Evolutionary conservation across 2,888 invertebrate genomes (phyloP), one percentile per base, ranked within the genome.

Genomic region (Halictus quadricinctus): DNA sequence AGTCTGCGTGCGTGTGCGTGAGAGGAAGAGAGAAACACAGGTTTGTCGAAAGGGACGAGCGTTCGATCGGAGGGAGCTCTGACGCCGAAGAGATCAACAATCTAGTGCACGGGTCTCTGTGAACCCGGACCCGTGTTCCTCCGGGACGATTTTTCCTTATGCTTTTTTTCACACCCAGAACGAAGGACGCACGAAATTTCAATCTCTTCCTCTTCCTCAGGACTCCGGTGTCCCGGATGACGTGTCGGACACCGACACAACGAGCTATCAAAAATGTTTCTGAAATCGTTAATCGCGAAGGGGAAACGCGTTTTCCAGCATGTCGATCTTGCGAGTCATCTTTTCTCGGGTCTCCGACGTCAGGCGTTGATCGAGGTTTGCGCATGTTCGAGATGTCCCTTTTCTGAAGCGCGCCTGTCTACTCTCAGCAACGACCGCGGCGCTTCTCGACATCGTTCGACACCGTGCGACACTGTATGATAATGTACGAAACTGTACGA

Each of bases 21-120:
- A 54, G 54, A 25, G 70, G 69, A 72, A 81, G 46, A 75, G 74
- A 76, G 79, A 81, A 69, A 41, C 21, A 36, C 21, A 48, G 29
- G 25, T 43, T 75, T 85, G 81, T 87, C 82, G 80, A 83, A 84
- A 88, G 90, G 90, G 89, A 91, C 88, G 91, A 89, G 89, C 91
- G 90, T 88, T 91, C 79, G 90, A 90, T 87, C 69, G 86, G 84
- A 80, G 82, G 82, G 74, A 86, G n/a, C 70, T 64, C 29, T 29
- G 13, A 80, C 5, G 64, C 76, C 76, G 76, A 79, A 79, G 25
- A 72, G 50, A 76, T 70, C 64, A 18, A 74, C 41, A 36, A 36
- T 4, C 36, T 25, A 5, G 6, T 7, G 25, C 25, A 13, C 25
- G 25, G 25, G n/a, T 58, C 25, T 58, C n/a, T 13, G 58, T 5